phyloP scores from a whole-genome alignment of 2,797 vertebrate species.

The Epinephelus coioides region DNA sequence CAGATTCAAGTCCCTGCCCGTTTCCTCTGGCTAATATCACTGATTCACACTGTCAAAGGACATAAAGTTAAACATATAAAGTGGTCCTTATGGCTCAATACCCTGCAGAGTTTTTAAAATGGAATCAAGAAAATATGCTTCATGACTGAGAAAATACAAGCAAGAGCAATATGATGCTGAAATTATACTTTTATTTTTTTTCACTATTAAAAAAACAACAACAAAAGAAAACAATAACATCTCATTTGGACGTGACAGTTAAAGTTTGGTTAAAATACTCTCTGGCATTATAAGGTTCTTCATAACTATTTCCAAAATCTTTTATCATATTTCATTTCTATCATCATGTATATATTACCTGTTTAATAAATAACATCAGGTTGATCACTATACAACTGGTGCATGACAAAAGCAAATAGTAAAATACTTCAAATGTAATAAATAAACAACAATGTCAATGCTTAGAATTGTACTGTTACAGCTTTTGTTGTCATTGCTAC shows the following conservation, averaged over 20 bases:
- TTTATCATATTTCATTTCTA: slow-evolving; percentile 24
- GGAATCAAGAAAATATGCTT: not conserved
- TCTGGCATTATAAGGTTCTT: slow-evolving; percentile 11
- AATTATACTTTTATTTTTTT: not conserved
- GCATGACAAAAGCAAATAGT: slow-evolving; percentile 27
- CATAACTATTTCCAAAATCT: not conserved
- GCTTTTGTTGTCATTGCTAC: slow-evolving; percentile 12
- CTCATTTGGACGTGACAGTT: not conserved
- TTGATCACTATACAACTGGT: slow-evolving; percentile 1
- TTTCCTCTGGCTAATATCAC: not conserved
- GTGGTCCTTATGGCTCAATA: not conserved
- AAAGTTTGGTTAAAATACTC: not conserved
- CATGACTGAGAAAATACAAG: not conserved
- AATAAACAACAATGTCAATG: slow-evolving; percentile 19
- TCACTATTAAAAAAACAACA: not conserved
- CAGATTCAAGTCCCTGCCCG: not conserved
- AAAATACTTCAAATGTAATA: slow-evolving; percentile 17
- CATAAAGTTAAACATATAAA: not conserved
- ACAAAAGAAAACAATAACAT: not conserved
- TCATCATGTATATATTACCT: slow-evolving; percentile 15
- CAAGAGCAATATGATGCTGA: not conserved
- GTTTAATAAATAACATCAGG: slow-evolving; percentile 37
- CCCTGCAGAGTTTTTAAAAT: not conserved
- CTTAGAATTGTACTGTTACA: slow-evolving; percentile 21
- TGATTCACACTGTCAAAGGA: not conserved